These are phyloP conservation scores for Rhinolophus ferrumequinum DNA, from an alignment of 2,113 vertebrate genomes.

Conservation along the genomic window DNA sequence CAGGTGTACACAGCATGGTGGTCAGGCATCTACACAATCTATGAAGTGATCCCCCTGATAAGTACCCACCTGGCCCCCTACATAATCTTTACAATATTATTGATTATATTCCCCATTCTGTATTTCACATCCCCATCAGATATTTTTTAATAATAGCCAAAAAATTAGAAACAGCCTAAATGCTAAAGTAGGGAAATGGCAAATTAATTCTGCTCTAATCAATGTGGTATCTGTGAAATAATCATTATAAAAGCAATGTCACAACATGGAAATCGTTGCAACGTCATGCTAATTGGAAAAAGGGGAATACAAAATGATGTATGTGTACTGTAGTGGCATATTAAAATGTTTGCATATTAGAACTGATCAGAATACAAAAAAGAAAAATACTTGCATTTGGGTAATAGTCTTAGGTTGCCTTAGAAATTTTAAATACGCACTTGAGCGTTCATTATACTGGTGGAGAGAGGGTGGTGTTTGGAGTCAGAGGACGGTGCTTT, in stretches of 20 bases:
- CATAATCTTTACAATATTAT: too few relatives aligned
- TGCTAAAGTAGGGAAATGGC: background rate
- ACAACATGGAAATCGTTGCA: background rate
- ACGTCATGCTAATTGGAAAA: background rate
- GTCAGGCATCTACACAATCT: too few relatives aligned
- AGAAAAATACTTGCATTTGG: background rate
- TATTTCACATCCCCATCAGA: too few relatives aligned
- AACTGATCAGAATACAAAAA: background rate
- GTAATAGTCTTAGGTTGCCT: background rate
- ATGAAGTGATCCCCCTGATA: too few relatives aligned
- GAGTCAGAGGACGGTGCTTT: rapidly evolving
- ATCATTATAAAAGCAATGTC: background rate
- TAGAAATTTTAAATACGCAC: background rate
- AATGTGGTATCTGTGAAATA: background rate
- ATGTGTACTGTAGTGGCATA: background rate
- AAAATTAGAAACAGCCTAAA: background rate
- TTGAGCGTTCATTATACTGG: background rate
- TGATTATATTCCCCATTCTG: too few relatives aligned
- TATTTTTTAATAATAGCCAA: background rate
- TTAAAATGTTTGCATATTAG: background rate
- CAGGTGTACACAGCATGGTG: too few relatives aligned
- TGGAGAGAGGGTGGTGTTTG: background rate
- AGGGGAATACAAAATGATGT: background rate
- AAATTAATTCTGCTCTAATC: background rate
- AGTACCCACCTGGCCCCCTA: too few relatives aligned